phyloP scores from a whole-genome alignment of 2,113 vertebrate genomes.

The Catharus minimus region DNA sequence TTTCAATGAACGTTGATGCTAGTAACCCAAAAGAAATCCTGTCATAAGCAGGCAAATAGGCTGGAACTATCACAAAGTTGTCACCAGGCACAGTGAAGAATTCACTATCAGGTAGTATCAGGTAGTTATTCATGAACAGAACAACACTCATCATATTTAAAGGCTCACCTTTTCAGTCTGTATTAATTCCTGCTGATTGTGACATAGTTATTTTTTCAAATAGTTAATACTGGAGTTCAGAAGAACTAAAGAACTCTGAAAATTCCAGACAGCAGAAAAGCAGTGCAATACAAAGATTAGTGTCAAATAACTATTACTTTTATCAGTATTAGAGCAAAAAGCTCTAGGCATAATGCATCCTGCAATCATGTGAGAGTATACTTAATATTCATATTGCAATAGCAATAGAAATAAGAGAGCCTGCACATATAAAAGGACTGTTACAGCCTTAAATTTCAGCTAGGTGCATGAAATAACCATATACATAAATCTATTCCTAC shows the following conservation, averaged over 20 bases:
- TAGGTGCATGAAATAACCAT: background rate
- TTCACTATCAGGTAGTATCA: accelerated
- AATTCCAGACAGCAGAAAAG: background rate
- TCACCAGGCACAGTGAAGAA: background rate
- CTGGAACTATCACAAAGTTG: background rate
- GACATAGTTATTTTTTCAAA: background rate
- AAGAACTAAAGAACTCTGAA: background rate
- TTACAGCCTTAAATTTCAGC: background rate
- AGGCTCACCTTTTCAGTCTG: background rate
- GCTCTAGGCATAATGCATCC: background rate
- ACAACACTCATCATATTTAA: background rate
- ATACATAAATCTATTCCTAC: background rate
- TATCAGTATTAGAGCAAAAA: background rate
- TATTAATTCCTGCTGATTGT: background rate
- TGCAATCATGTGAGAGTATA: background rate
- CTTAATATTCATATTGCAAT: background rate
- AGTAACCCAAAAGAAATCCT: background rate
- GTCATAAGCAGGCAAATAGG: background rate
- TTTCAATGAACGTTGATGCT: background rate
- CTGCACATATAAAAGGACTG: background rate
- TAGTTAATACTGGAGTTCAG: background rate
- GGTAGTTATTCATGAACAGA: background rate
- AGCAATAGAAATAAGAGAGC: background rate
- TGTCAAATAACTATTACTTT: background rate
- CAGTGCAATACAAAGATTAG: background rate